Conservation (phyloP, 2,888 invertebrate genomes). For the Macroteleia sp. region DNA sequence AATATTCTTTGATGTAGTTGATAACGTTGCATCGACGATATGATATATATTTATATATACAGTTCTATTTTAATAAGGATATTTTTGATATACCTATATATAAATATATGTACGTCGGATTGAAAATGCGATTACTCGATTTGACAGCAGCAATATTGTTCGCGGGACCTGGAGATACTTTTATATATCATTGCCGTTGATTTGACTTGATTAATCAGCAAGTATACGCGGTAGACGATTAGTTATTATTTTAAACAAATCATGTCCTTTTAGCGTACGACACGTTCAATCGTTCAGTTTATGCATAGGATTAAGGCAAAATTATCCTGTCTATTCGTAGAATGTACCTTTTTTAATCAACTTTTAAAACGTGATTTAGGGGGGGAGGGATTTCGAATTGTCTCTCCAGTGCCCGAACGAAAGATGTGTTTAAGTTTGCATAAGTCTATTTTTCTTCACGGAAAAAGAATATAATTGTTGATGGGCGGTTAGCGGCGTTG, state of each 20-base stretch:
- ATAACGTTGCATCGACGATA: constrained; percentile 77
- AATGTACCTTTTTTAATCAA: constrained; percentile 3
- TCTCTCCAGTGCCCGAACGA: constrained; percentile 30
- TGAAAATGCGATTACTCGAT: constrained; percentile 71
- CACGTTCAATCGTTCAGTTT: neutral
- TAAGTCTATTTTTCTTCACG: constrained; percentile 83
- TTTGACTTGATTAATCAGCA: constrained; percentile 9
- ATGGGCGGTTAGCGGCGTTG: constrained; percentile 30
- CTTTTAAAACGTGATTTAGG: neutral
- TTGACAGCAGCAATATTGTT: constrained; percentile 72
- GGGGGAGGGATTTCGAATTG: neutral
- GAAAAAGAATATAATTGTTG: constrained; percentile 69
- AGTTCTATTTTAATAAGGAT: constrained; percentile 84
- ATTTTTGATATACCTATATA: constrained; percentile 84
- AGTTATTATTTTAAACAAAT: neutral
- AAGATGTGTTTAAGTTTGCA: constrained; percentile 80
- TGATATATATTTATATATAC: constrained; percentile 78
- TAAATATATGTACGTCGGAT: constrained; percentile 72
- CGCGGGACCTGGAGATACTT: constrained; percentile 48
- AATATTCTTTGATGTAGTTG: constrained; percentile 73
- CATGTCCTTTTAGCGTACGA: neutral
- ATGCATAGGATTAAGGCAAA: neutral
- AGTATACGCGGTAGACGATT: neutral
- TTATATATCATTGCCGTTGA: constrained; percentile 9
- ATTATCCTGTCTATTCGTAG: neutral